Evolutionary conservation across 2,797 vertebrate genomes (phyloP).

Genomic region (Pipistrellus nathusii): DNA sequence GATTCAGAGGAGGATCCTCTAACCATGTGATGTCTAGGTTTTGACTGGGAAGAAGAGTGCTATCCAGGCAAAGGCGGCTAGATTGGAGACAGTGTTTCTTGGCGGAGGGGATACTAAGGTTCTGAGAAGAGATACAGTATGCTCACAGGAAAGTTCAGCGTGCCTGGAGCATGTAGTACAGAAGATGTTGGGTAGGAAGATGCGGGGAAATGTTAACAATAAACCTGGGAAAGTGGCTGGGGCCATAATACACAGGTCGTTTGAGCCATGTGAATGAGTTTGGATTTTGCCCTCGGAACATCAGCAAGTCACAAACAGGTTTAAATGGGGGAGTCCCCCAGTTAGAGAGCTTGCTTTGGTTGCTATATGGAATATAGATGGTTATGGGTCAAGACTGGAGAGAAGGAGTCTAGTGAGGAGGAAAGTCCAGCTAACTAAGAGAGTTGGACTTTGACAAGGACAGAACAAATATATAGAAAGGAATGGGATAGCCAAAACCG

Average conservation of each 20-base stretch:
- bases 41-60: neutral
- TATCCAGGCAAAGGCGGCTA: neutral
- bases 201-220: neutral
- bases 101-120: neutral
- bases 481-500: no score
- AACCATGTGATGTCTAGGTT: neutral
- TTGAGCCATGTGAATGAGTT: neutral
- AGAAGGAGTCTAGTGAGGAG: neutral
- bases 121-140: neutral
- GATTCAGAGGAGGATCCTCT: neutral
- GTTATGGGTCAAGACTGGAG: neutral
- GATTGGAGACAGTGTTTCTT: neutral
- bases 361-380: neutral
- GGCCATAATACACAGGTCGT: neutral
- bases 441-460: neutral
- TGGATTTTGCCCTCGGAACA: neutral
- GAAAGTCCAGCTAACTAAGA: neutral
- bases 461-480: neutral
- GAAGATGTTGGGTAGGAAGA: neutral
- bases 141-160: neutral
- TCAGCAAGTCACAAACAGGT: neutral
- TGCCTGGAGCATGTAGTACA: neutral
- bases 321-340: neutral
- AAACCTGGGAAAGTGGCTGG: neutral
- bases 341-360: neutral